Evolutionary conservation across 1,140 invertebrate species (phyloP).

Genomic region (Apis laboriosa): DNA sequence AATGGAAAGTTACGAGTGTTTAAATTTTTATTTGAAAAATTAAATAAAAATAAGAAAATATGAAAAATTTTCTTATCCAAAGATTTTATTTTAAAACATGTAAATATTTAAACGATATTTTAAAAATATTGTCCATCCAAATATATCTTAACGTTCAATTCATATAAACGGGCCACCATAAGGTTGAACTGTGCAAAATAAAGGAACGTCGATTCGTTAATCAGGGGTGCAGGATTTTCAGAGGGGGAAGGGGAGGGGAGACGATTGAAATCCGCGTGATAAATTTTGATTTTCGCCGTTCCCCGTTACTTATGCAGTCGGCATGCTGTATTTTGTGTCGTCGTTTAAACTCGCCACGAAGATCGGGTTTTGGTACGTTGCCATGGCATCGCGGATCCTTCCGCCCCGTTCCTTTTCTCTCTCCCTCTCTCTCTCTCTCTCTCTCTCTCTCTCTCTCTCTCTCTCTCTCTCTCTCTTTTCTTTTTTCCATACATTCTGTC

Average conservation of each 20-base stretch:
- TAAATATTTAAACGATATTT: no score
- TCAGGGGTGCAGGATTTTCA: not conserved
- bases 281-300: conserved; percentile 7
- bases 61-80: no score
- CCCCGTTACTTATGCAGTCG: not conserved
- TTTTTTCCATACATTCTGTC: conserved; percentile 30
- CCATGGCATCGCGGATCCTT: conserved; percentile 30
- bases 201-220: not conserved
- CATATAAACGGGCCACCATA: no score
- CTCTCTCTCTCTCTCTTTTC: not conserved
- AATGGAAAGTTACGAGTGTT: no score
- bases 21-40: no score
- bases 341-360: conserved; percentile 20
- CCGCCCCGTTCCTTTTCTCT: no score
- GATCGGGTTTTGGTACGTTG: conserved; percentile 38
- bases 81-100: no score
- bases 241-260: no score
- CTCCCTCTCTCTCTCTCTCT: not conserved
- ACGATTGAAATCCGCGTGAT: not conserved
- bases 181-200: no score
- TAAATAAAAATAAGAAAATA: no score
- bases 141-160: no score
- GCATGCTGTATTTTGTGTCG: not conserved
- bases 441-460: not conserved
- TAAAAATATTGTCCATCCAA: no score